Evolutionary conservation across 2,797 vertebrate genomes (phyloP).

Genomic region (Erpetoichthys calabaricus): DNA sequence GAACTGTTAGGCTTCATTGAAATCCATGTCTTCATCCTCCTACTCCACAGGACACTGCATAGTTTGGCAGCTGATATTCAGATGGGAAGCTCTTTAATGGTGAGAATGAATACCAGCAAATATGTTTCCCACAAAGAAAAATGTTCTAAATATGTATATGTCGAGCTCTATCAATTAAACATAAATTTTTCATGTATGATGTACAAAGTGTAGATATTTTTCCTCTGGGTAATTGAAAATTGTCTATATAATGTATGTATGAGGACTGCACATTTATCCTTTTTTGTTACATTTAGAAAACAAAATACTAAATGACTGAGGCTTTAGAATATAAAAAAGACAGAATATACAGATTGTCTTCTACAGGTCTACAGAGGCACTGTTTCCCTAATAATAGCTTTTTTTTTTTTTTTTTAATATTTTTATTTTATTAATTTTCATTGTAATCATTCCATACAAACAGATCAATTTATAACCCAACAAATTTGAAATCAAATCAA

Average conservation of each 20-base stretch:
- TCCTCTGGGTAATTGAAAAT: not conserved
- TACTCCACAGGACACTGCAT: slow-evolving; percentile 70
- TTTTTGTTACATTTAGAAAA: not conserved
- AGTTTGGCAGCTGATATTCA: slow-evolving; percentile 71
- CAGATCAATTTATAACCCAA: no score
- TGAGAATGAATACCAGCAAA: slow-evolving; percentile 67
- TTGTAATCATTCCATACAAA: no score
- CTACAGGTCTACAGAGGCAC: no score
- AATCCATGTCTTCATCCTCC: slow-evolving; percentile 67
- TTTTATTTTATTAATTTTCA: no score
- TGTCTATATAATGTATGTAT: not conserved
- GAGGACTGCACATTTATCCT: no score
- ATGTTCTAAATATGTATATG: slow-evolving; percentile 29
- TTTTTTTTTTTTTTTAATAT: no score
- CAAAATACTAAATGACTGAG: not conserved
- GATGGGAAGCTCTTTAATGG: slow-evolving; percentile 70
- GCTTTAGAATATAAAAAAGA: not conserved
- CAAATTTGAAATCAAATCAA: no score
- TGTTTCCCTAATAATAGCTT: no score
- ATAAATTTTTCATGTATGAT: slow-evolving; percentile 2
- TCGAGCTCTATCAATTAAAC: slow-evolving; percentile 24
- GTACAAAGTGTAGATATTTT: not conserved
- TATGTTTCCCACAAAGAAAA: slow-evolving; percentile 51
- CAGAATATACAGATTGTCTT: no score
- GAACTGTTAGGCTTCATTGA: slow-evolving; percentile 74